phyloP scores from a whole-genome alignment of 2,797 vertebrate species.

The Bovichtus variegatus region DNA sequence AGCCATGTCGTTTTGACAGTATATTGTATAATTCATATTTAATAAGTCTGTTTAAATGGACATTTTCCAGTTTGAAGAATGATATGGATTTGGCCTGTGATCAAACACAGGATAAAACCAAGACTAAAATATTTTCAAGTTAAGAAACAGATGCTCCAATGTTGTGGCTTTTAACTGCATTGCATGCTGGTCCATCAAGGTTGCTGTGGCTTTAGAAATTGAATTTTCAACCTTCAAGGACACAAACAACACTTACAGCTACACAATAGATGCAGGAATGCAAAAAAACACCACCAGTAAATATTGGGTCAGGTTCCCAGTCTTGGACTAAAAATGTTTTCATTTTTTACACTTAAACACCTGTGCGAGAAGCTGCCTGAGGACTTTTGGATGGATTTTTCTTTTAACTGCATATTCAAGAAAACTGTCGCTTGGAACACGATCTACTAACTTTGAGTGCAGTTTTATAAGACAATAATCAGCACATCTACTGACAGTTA shows the following conservation, averaged over 20 bases:
- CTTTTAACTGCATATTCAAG: conserved; percentile 11
- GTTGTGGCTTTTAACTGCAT: not conserved
- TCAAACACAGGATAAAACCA: not conserved
- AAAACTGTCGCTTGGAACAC: conserved; percentile 1
- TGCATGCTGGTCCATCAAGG: not conserved
- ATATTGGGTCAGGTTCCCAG: not conserved
- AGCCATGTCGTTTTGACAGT: not conserved
- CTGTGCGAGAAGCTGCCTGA: not conserved
- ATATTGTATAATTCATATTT: not conserved
- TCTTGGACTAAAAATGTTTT: not conserved
- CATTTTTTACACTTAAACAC: not conserved
- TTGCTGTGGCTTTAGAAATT: not conserved
- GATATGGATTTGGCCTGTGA: not conserved
- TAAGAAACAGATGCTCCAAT: not conserved
- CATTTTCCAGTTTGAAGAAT: not conserved
- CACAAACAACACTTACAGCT: not conserved
- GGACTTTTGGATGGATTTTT: not conserved
- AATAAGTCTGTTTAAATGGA: not conserved
- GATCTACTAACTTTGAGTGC: not conserved
- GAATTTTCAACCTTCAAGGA: not conserved
- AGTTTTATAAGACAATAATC: conserved; percentile 1
- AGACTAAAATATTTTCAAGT: not conserved
- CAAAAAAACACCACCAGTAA: conserved; percentile 5
- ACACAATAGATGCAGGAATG: conserved; percentile 3
- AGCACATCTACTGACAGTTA: not conserved